Base-by-base conservation (phyloP, 2,797 vertebrate species). In the Silurus aristotelis region DNA sequence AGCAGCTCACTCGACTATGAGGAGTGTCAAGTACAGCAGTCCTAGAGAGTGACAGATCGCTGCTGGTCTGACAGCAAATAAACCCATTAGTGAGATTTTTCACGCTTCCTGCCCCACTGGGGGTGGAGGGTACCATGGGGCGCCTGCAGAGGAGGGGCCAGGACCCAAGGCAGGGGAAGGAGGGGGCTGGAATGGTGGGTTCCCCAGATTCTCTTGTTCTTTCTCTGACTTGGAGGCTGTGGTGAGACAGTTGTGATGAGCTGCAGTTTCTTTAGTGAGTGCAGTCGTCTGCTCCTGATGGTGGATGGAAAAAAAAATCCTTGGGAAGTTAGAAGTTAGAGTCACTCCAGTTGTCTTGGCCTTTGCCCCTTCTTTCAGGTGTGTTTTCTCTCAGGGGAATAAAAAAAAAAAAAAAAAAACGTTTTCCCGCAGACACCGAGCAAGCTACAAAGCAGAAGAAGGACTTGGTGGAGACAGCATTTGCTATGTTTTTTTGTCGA, bases 41-140 rank as follows among this genome's bases (percentile, higher is more conserved):
- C 95, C 94, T 90, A 91, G 90, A 93, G 93, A 95, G 92, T 93
- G 93, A 94, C 94, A 96, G 94, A 94, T 95, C 91, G 76, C 92
- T 90, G 88, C 90, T 72, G 95, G 94, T 94, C 95, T 96, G 95
- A 96, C 94, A 95, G 93, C 94, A 94, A 95, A 95, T 94, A 95
- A 92, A 95, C 93, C 96, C 96, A 96, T 96, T 93, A 95, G 93
- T 94, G 95, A 95, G 91, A 93, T 94, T 95, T 94, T 95, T 91
- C 94, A 96, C 92, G 93, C 95, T 95, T 95, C 94, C 94, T 95
- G 94, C 94, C 94, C 94, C 92, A 90, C 91, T 90, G 91, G 92
- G 93, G 83, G 75, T 75, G 91, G 92, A 92, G 94, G 93, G 89
- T 91, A 90, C 90, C 91, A 90, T 90, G 90, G 91, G 89, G 89